Conservation (phyloP, 1,140 invertebrate genomes). For the Drosophila erecta region DNA sequence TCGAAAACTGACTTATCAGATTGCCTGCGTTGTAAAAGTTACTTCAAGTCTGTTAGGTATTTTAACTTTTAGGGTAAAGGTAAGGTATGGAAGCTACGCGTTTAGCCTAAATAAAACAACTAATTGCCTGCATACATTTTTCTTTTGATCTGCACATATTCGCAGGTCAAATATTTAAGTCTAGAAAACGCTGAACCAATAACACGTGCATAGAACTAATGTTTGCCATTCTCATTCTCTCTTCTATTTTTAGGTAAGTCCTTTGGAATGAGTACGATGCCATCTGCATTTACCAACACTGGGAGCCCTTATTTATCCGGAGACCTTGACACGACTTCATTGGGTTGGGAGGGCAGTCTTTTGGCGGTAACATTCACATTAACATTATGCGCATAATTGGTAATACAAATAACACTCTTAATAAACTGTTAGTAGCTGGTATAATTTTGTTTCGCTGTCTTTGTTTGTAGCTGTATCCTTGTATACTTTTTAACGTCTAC, state of each 20-base stretch:
- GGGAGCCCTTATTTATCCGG: conserved; percentile 17
- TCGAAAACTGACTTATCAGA: conserved; percentile 31
- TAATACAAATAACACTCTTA: too few species aligned
- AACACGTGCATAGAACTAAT: conserved; percentile 21
- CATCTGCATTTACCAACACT: conserved; percentile 20
- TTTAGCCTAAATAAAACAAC: background rate
- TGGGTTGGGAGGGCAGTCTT: background rate
- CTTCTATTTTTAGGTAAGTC: conserved; percentile 41
- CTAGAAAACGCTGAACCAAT: background rate
- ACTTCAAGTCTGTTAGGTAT: background rate
- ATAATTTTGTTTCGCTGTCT: background rate
- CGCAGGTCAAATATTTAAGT: conserved; percentile 5
- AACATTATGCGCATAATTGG: too few species aligned
- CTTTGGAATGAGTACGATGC: conserved; percentile 3
- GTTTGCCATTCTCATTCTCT: background rate
- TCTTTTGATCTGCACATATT: background rate
- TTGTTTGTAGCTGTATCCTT: background rate
- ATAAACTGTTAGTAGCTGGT: background rate
- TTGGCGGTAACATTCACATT: too few species aligned
- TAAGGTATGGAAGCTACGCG: background rate
- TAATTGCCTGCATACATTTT: conserved; percentile 9
- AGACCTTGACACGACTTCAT: conserved; percentile 41
- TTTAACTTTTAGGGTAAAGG: background rate
- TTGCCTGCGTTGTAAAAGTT: conserved; percentile 13
- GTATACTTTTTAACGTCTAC: background rate